Base-by-base conservation (phyloP, 2,113 vertebrate species). In the Psammodynastes pulverulentus region DNA sequence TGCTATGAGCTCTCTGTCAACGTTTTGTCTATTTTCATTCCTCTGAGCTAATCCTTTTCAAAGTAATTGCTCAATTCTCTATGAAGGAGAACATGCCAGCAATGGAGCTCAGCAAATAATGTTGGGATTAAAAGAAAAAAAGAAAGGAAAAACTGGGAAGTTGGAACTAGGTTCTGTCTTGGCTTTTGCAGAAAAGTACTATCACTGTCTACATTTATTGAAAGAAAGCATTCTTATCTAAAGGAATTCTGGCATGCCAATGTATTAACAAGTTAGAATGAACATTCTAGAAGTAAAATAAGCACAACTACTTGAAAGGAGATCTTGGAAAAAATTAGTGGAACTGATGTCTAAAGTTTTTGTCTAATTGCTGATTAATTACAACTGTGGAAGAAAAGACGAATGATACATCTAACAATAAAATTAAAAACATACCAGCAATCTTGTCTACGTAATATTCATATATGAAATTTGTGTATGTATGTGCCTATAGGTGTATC, bases 101-200 rank as follows among this genome's bases (percentile, higher is more conserved):
- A 15, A 92, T 7, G 19, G 43, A 58, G 6, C 51, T 92, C 87
- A 84, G 53, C 52, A 92, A 89, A 58, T 85, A 92, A 84, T 17
- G 43, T 2, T 49, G 52, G 34, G 58, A 89, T 92, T 54, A 84
- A 26, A 89, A 53, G 34, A 56, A 17, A 79, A 72, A 79, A 79
- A 79, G 34, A 79, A 79, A 43, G 72, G 72, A 43, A 79, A 79
- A 43, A 43, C 7, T 43, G 19, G 0, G 7, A 89, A 84, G 87
- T 92, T 89, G 52, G 87, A 92, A 85, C 52, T 89, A 84, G 52
- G 21, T 85, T 19, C 7, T 89, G 52, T 89, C 72, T 89, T 92
- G 67, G 21, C 24, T 85, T 85, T 49, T 79, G 15, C 53, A 87
- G 79, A 84, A 49, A 89, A 85, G 43, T 48, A 67, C 45, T 62